Percentiles rank a stretch among this genome's conserved stretches.
Evolutionary conservation across 1,140 invertebrate genomes (phyloP).

Genomic region (Mycetomoellerius zeteki): DNA sequence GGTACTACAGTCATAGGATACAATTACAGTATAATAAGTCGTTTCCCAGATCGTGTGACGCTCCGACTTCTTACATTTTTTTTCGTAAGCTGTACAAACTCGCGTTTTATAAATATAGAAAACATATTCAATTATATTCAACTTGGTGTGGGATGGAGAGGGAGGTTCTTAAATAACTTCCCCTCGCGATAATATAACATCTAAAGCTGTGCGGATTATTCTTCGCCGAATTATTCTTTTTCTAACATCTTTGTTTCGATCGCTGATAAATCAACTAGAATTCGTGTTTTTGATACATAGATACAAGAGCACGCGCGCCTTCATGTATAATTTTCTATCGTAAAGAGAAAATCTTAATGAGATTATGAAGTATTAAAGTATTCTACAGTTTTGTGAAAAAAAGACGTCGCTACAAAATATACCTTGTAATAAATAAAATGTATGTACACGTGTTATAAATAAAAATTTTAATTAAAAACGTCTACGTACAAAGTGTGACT

Average conservation of each 20-base stretch:
- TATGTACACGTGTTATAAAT: conserved; percentile 31
- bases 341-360: not conserved
- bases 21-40: conserved; percentile 26
- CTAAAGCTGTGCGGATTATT: conserved; percentile 25
- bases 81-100: conserved; percentile 55
- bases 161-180: conserved; percentile 27
- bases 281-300: not conserved
- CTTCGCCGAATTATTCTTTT: conserved; percentile 9
- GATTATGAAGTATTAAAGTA: not conserved
- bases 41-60: not conserved
- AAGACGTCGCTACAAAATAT: not conserved
- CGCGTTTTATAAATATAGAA: conserved; percentile 63
- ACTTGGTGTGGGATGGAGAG: not conserved
- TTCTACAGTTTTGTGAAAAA: not conserved
- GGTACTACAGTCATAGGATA: conserved; percentile 22
- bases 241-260: not conserved
- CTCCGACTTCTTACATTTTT: conserved; percentile 8
- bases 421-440: conserved; percentile 38
- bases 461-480: conserved; percentile 22
- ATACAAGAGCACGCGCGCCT: not conserved
- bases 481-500: not conserved
- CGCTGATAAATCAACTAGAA: not conserved
- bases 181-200: conserved; percentile 13
- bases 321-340: not conserved
- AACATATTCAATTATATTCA: conserved; percentile 38